Conservation (phyloP, 2,797 vertebrate genomes). For the Spatula clypeata region DNA sequence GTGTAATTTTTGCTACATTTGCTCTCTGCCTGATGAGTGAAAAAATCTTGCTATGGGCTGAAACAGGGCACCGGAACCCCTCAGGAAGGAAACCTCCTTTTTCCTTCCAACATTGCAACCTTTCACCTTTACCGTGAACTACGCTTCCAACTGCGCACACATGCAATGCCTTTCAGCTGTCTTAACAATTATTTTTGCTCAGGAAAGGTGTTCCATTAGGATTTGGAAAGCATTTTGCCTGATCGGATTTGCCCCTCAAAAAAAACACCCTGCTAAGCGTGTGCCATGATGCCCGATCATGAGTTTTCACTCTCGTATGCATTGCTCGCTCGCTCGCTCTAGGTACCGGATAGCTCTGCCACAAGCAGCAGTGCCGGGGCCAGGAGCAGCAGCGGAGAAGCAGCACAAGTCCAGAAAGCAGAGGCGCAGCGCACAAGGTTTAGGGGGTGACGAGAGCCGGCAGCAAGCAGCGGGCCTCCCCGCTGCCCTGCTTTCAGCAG, state of each 20-base stretch:
- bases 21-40: not conserved
- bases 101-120: not conserved
- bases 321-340: not conserved
- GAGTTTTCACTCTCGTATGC: not conserved
- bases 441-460: not conserved
- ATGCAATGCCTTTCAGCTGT: not conserved
- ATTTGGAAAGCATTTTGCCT: not conserved
- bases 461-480: not conserved
- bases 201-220: not conserved
- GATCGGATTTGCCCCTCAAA: not conserved
- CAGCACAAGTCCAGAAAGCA: too few species aligned
- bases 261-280: not conserved
- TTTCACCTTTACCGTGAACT: not conserved
- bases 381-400: too few species aligned
- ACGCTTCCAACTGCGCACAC: not conserved
- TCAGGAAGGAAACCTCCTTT: not conserved
- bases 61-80: not conserved
- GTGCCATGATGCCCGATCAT: not conserved
- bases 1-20: not conserved
- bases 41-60: not conserved
- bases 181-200: not conserved
- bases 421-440: not conserved
- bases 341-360: not conserved
- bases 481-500: not conserved
- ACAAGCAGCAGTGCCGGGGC: not conserved